Percentiles rank a stretch among this genome's conserved stretches.
phyloP scores from a whole-genome alignment of 2,888 invertebrate species.

The Osedax frankpressi region DNA sequence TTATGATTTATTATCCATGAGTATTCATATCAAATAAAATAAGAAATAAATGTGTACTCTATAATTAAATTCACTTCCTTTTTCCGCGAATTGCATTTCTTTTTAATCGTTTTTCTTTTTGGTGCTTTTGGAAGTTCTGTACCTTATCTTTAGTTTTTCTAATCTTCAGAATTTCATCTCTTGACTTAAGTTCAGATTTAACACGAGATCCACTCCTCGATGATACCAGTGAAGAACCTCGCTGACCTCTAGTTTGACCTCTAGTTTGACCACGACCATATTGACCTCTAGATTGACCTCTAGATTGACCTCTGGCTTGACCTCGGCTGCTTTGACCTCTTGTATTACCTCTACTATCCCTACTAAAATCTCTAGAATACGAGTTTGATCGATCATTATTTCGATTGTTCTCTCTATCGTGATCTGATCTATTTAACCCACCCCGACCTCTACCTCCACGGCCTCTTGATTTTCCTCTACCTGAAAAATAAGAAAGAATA shows the following conservation, averaged over 20 bases:
- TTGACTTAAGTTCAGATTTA: slow-evolving; percentile 52
- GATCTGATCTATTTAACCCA: too few relatives aligned
- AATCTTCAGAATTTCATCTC: slow-evolving; percentile 52
- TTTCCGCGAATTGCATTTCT: not conserved
- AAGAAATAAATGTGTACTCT: too few relatives aligned
- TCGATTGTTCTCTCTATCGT: too few relatives aligned
- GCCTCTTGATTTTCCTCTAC: too few relatives aligned
- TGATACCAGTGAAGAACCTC: not conserved
- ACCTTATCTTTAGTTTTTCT: slow-evolving; percentile 36
- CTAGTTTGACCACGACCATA: not conserved
- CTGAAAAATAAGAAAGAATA: too few relatives aligned
- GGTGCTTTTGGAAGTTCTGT: slow-evolving; percentile 36
- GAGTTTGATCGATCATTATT: too few relatives aligned
- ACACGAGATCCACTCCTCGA: slow-evolving; percentile 5
- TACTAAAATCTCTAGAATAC: too few relatives aligned
- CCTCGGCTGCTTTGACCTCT: slow-evolving; percentile 7
- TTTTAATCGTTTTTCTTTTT: slow-evolving; percentile 17
- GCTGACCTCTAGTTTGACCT: not conserved
- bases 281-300: slow-evolving; percentile 10
- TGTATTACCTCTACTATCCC: not conserved
- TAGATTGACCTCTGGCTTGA: not conserved
- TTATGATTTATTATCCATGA: too few relatives aligned
- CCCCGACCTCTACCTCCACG: too few relatives aligned
- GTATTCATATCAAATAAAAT: too few relatives aligned
- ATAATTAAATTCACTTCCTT: too few relatives aligned